Conservation (phyloP, 2,113 vertebrate genomes). For the Chitala chitala region DNA sequence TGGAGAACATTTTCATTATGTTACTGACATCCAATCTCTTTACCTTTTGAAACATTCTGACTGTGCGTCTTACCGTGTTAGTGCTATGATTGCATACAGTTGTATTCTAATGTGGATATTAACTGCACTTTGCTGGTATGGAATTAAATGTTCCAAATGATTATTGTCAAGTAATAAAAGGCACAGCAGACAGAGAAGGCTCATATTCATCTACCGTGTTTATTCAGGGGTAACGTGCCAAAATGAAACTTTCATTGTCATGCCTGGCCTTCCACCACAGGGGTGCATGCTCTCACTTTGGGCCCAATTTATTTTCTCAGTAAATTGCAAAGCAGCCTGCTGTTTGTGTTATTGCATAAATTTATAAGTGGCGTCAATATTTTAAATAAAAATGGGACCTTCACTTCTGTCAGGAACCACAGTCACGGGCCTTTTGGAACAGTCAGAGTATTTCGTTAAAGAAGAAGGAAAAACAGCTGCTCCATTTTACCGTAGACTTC, state of each 20-base stretch:
- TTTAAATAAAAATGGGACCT: constrained; percentile 6
- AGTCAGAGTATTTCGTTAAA: background rate
- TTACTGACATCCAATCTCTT: background rate
- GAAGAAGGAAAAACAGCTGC: too few species aligned
- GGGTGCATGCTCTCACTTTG: background rate
- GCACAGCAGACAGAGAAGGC: background rate
- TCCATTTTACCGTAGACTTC: background rate
- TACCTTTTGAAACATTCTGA: background rate
- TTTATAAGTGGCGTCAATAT: constrained; percentile 9
- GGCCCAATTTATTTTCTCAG: constrained; percentile 5
- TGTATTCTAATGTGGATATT: constrained; percentile 5
- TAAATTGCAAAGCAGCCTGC: background rate
- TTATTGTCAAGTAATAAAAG: constrained; percentile 3
- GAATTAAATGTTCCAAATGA: constrained; percentile 16
- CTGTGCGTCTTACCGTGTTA: background rate
- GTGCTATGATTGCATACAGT: background rate
- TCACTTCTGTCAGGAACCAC: background rate
- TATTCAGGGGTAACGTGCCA: constrained; percentile 23
- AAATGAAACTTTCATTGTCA: background rate
- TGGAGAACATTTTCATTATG: too few species aligned
- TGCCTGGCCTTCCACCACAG: background rate
- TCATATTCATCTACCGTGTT: constrained; percentile 17
- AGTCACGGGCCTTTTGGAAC: background rate
- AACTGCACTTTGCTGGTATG: constrained; percentile 16
- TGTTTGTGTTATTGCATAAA: constrained; percentile 19